A percentile compares a stretch with the other conserved stretches of the same genome.
Evolutionary conservation across 1,140 invertebrate genomes (phyloP).

Genomic region (Oreohelix idahoensis): DNA sequence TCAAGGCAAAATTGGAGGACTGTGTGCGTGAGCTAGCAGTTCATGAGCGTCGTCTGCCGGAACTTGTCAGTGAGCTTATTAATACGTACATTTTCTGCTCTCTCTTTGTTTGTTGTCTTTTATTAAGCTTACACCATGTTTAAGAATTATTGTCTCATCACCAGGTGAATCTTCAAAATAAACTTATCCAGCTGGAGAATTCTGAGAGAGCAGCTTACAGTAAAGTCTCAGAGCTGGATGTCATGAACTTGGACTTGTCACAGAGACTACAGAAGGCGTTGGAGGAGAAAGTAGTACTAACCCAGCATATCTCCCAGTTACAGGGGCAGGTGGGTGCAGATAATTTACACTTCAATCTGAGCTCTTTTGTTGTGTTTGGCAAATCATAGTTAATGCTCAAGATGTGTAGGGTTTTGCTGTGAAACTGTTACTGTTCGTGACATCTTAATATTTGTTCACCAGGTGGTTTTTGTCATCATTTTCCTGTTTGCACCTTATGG

Average conservation of each 20-base stretch:
- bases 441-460: no score
- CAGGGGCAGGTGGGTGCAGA: constrained; percentile 54
- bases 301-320: constrained; percentile 53
- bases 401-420: no score
- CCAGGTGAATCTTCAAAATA: constrained; percentile 50
- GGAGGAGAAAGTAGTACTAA: constrained; percentile 61
- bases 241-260: constrained; percentile 59
- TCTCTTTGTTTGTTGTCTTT: no score
- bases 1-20: constrained; percentile 59
- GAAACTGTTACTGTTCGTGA: no score
- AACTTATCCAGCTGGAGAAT: constrained; percentile 57
- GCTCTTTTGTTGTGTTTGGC: no score
- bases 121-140: no score
- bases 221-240: constrained; percentile 60
- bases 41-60: constrained; percentile 60
- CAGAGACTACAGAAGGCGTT: constrained; percentile 58
- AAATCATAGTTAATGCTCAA: no score
- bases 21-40: constrained; percentile 56
- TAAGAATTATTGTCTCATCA: background rate
- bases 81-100: no score
- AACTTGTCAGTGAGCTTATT: no score
- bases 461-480: no score
- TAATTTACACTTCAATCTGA: no score
- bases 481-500: no score
- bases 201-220: constrained; percentile 58